Evolutionary conservation across 2,797 vertebrate genomes (phyloP), one percentile per base, ranked within the genome.

Genomic region (Astyanax mexicanus): DNA sequence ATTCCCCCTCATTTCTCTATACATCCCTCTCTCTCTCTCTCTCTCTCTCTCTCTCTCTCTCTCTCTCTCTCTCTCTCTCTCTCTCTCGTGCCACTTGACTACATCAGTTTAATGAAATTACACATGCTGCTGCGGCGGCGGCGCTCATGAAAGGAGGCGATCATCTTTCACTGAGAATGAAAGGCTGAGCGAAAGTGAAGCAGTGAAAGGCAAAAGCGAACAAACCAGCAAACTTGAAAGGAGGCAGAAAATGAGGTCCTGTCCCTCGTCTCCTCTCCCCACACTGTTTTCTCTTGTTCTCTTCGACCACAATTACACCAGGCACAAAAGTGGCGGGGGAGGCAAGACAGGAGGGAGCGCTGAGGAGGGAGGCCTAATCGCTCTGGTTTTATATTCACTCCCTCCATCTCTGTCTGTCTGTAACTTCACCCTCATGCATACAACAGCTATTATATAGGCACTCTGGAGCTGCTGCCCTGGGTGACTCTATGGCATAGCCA

Each of bases 81-180:
- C 42, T 51, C 32, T 27, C 27, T 35, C 55, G 11, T 13, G 13
- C 37, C 60, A 54, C 67, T 72, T 49, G 55, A 77, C 45, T 44
- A 70, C 66, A 47, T 68, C 65, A 11, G 35, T 74, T 57, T 45
- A 72, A 72, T 73, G 42, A 74, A 79, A 74, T 82, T 54, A 79
- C 64, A 66, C 25, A 77, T 27, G 10, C 60, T 42, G 15, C 60
- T 44, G 49, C 58, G 25, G 69, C 12, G 17, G 15, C 40, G 54
- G 71, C 23, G n/a, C 29, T 65, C 37, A 32, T 72, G 62, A 72
- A 72, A 78, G 69, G 68, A 21, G 42, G 45, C 49, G 35, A 58
- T 73, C 66, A 73, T 73, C 42, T 72, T 40, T 35, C 9, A 15
- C 19, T 12, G 11, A 12, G 67, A 66, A 71, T 60, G 51, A 68